These are phyloP conservation scores for Psammodynastes pulverulentus DNA, from an alignment of 2,113 vertebrate genomes.

Conservation along the genomic window DNA sequence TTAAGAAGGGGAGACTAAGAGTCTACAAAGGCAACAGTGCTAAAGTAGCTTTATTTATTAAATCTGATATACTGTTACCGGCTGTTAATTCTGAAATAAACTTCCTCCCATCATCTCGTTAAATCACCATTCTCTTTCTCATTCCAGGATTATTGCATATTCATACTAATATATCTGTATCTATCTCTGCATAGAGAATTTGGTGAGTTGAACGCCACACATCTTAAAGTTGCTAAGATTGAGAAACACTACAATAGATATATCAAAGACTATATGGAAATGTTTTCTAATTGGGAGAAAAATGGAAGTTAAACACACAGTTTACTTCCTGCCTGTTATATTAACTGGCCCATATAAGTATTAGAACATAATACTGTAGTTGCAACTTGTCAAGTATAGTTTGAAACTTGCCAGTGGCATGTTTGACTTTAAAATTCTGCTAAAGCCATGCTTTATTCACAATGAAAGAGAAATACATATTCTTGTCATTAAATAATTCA, in stretches of 20 bases:
- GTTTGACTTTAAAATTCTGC: background rate
- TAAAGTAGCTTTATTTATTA: background rate
- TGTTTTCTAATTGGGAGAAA: constrained; percentile 4
- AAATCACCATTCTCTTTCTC: constrained; percentile 12
- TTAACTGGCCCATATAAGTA: background rate
- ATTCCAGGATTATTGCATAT: background rate
- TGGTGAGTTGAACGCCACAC: background rate
- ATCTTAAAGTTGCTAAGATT: background rate
- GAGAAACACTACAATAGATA: background rate
- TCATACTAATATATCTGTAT: background rate
- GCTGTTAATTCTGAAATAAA: background rate
- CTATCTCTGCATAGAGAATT: constrained; percentile 21
- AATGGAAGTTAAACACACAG: background rate
- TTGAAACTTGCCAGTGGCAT: background rate
- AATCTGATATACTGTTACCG: background rate
- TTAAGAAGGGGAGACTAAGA: background rate
- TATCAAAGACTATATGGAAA: background rate
- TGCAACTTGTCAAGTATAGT: background rate
- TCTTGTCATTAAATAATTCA: background rate
- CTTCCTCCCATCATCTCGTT: background rate
- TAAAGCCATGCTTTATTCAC: background rate
- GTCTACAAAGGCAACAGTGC: background rate
- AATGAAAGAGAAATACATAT: background rate
- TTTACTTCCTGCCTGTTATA: background rate
- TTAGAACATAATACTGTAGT: background rate